Evolutionary conservation across 2,888 invertebrate genomes (phyloP).

Genomic region (Cheilosia variabilis): DNA sequence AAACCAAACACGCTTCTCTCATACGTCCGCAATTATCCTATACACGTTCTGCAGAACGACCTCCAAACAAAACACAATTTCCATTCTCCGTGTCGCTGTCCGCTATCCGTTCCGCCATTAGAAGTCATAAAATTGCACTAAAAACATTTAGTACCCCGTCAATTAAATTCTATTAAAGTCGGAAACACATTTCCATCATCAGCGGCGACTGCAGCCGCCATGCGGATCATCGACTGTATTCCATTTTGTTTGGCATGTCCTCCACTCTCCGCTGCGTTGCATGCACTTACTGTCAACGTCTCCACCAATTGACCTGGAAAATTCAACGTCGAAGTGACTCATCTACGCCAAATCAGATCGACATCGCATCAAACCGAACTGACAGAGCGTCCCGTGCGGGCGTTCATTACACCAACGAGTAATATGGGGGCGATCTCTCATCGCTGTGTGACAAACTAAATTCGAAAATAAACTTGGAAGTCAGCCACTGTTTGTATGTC

Average conservation of each 20-base stretch:
- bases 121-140: slow-evolving; percentile 61
- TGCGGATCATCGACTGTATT: slow-evolving; percentile 20
- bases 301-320: slow-evolving; percentile 55
- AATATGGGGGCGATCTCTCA: slow-evolving; percentile 27
- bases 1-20: slow-evolving; percentile 15
- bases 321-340: slow-evolving; percentile 12
- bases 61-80: slow-evolving; percentile 24
- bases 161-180: slow-evolving; percentile 51
- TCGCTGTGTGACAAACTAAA: slow-evolving; percentile 5
- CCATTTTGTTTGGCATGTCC: slow-evolving; percentile 3
- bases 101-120: slow-evolving; percentile 25
- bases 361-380: not conserved
- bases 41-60: slow-evolving; percentile 8
- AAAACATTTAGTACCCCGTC: slow-evolving; percentile 65
- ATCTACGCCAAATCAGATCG: not conserved
- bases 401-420: not conserved
- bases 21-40: slow-evolving; percentile 34
- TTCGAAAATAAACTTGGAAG: slow-evolving; percentile 67
- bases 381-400: not conserved
- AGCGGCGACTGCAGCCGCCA: not conserved
- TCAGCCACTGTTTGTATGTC: slow-evolving; percentile 36
- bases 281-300: slow-evolving; percentile 36
- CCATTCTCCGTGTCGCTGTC: slow-evolving; percentile 15
- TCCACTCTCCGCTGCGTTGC: slow-evolving; percentile 1
- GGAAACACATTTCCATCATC: slow-evolving; percentile 41